phyloP scores from a whole-genome alignment of 2,797 vertebrate genomes.

The Gambusia yucatana region DNA sequence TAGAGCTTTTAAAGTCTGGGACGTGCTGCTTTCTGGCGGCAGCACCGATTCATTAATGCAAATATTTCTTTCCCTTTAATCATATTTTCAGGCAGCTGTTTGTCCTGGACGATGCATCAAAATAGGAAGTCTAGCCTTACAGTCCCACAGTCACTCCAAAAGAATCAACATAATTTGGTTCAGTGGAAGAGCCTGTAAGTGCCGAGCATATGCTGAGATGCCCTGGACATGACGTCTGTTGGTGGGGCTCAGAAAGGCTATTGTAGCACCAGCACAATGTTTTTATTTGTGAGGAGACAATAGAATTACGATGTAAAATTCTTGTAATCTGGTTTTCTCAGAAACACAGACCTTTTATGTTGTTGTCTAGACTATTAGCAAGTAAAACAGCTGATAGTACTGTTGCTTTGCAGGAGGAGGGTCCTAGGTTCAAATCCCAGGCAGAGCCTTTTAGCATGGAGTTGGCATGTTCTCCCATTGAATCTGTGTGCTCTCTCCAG shows the following conservation, averaged over 20 bases:
- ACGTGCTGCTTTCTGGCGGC: conserved; percentile 42
- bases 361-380: background rate
- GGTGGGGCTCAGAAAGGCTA: conserved; percentile 7
- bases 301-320: background rate
- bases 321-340: conserved; percentile 10
- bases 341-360: conserved; percentile 15
- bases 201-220: conserved; percentile 11
- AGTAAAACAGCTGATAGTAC: background rate
- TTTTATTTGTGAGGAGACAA: conserved; percentile 7
- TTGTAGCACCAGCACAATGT: background rate
- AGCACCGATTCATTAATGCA: conserved; percentile 48
- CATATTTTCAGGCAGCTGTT: conserved; percentile 39
- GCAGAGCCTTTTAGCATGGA: background rate
- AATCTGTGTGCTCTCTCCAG: background rate
- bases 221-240: conserved; percentile 19
- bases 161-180: conserved; percentile 17
- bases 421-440: background rate
- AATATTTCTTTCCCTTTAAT: conserved; percentile 43
- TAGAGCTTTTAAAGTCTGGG: conserved; percentile 32
- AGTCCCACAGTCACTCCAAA: conserved; percentile 27
- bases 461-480: background rate
- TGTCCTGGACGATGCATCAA: conserved; percentile 21
- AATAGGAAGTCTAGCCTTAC: conserved; percentile 23
- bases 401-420: background rate
- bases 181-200: conserved; percentile 14